Evolutionary conservation across 1,140 invertebrate genomes (phyloP).

Genomic region (Halyomorpha halys): DNA sequence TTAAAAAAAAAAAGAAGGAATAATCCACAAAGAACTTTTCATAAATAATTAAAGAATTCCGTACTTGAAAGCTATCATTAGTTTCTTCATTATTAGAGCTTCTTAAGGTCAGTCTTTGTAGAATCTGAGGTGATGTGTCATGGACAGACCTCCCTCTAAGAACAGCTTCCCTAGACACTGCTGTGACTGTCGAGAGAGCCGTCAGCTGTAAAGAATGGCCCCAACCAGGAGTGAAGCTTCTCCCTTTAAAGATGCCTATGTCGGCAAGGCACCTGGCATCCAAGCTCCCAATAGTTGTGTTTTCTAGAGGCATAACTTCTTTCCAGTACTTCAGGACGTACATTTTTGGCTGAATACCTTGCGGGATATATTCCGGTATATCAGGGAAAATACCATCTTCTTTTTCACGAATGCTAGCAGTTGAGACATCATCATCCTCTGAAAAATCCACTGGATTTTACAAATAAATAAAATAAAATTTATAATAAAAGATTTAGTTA

Average conservation of each 20-base stretch:
- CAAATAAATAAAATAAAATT: too few species aligned
- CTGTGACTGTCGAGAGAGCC: not conserved
- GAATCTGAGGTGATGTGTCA: not conserved
- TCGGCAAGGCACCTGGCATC: conserved; percentile 22
- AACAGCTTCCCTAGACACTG: not conserved
- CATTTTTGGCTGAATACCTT: conserved; percentile 5
- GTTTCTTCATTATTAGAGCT: not conserved
- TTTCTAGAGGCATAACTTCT: conserved; percentile 1
- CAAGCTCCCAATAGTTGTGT: not conserved
- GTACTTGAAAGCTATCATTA: too few species aligned
- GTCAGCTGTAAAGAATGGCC: conserved; percentile 12
- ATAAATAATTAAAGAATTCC: too few species aligned
- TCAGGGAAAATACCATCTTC: conserved; percentile 1
- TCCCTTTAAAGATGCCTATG: conserved; percentile 20
- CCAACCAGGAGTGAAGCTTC: conserved; percentile 25
- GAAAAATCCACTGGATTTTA: not conserved
- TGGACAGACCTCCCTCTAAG: not conserved
- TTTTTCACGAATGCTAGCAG: not conserved
- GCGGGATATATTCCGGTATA: not conserved
- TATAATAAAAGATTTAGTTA: too few species aligned
- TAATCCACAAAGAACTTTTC: too few species aligned
- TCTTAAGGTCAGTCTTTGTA: not conserved
- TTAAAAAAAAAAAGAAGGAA: too few species aligned
- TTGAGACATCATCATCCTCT: conserved; percentile 5
- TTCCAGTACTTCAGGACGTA: conserved; percentile 5